A percentile compares a stretch with the other conserved stretches of the same genome.
These are phyloP conservation scores for Venusia cambrica DNA, from an alignment of 2,888 invertebrate species.

Conservation along the genomic window DNA sequence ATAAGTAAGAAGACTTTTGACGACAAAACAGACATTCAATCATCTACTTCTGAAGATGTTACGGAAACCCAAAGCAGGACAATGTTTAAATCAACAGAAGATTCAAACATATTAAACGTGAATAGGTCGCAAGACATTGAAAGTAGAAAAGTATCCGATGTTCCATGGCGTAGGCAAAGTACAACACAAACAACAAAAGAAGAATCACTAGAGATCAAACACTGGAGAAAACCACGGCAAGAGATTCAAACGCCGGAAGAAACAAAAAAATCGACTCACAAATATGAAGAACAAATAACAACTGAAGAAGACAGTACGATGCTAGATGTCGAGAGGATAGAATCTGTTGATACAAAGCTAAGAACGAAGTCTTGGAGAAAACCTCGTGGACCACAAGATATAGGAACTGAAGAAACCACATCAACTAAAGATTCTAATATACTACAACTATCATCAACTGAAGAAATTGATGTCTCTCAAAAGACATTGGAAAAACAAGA, in stretches of 20 bases:
- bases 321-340: slow-evolving; percentile 32
- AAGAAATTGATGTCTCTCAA: slow-evolving; percentile 18
- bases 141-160: slow-evolving; percentile 42
- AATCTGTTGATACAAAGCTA: slow-evolving; percentile 28
- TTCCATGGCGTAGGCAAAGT: slow-evolving; percentile 62
- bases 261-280: slow-evolving; percentile 14
- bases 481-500: slow-evolving; percentile 11
- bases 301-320: slow-evolving; percentile 36
- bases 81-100: slow-evolving; percentile 60
- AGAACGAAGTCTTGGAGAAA: slow-evolving; percentile 48
- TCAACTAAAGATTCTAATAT: slow-evolving; percentile 27
- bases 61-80: slow-evolving; percentile 39
- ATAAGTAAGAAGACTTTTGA: slow-evolving; percentile 45
- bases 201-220: slow-evolving; percentile 38
- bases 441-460: slow-evolving; percentile 15
- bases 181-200: slow-evolving; percentile 31
- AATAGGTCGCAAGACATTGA: slow-evolving; percentile 53
- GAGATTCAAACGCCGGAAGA: slow-evolving; percentile 17
- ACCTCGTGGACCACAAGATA: slow-evolving; percentile 44
- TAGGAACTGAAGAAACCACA: slow-evolving; percentile 13
- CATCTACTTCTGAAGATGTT: slow-evolving; percentile 34
- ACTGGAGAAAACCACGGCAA: slow-evolving; percentile 47
- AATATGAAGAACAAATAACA: slow-evolving; percentile 31
- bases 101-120: slow-evolving; percentile 59
- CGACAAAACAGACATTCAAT: slow-evolving; percentile 48